Evolutionary conservation across 2,797 vertebrate species (phyloP), one percentile per base, ranked within the genome.

Genomic region (Leptoclinus maculatus): DNA sequence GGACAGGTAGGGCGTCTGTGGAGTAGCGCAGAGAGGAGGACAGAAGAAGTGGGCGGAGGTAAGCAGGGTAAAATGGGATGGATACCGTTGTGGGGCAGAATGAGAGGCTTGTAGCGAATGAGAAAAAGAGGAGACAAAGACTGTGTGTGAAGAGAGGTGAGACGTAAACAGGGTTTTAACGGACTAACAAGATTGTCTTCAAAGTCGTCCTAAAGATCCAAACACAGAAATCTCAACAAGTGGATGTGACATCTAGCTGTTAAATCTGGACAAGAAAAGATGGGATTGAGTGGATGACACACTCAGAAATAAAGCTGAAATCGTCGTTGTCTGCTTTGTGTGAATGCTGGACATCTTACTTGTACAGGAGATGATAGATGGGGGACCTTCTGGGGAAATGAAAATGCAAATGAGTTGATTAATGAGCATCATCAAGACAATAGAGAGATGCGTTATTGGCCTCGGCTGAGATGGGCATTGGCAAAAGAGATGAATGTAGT

Each of bases 1-100:
- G 78, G 83, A 84, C 84, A 89, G 87, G 87, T 89, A 86, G 85
- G 71, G 72, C 71, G 78, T n/a, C 71, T 70, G 90, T 94, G 92
- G 79, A 93, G 94, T 87, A 91, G 94, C 91, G 94, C 91, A 95
- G 90, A 87, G 51, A 94, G 91, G 93, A 90, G 75, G 95, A 95
- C 90, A 94, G 95, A 17, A 91, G 88, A 74, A 86, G 94, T 86
- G 68, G 94, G 66, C 93, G 91, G 62, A 80, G 78, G 95, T 94
- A 88, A 94, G 95, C 85, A 3, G 75, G 94, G 95, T 11, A 93
- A 94, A 82, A 91, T 21, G 71, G 86, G 83, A 68, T 84, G 87
- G 73, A 67, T 74, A 51, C 89, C 60, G 89, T 94, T 78, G 88
- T 86, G 81, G 80, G 89, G 91, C 91, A 93, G 89, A 92, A 77